Percentiles rank a stretch among this genome's conserved stretches.
phyloP scores from a whole-genome alignment of 2,888 invertebrate species.

The Strigamia transsilvanica region DNA sequence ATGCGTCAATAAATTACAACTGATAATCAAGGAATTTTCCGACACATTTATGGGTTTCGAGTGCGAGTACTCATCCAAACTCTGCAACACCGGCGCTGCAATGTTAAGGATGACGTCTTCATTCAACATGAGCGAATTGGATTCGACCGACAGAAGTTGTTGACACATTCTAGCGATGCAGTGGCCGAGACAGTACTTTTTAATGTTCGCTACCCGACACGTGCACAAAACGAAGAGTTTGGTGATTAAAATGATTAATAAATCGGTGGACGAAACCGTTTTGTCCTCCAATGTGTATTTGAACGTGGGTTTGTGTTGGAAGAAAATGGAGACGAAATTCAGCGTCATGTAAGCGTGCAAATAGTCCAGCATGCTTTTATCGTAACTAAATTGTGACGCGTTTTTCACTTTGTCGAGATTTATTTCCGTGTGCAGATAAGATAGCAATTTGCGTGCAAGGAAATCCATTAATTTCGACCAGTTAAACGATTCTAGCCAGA shows the following conservation, averaged over 20 bases:
- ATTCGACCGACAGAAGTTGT: neutral
- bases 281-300: neutral
- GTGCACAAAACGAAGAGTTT: neutral
- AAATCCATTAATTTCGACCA: constrained; percentile 15
- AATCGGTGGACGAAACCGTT: neutral
- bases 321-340: neutral
- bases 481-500: constrained; percentile 1
- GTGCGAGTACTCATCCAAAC: neutral
- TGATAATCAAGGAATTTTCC: neutral
- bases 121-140: constrained; percentile 21
- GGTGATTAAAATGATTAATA: constrained; percentile 4
- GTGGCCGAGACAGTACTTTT: neutral
- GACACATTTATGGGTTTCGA: neutral
- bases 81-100: neutral
- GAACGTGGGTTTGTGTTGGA: neutral
- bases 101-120: neutral
- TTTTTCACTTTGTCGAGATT: neutral
- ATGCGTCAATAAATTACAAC: constrained; percentile 12
- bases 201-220: neutral
- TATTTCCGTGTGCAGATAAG: neutral
- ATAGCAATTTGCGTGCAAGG: neutral
- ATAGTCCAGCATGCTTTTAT: neutral
- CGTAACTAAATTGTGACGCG: neutral
- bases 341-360: neutral
- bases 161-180: constrained; percentile 20